These are phyloP conservation scores for Nipponacmea schrenckii DNA, from an alignment of 2,888 invertebrate species.

Conservation along the genomic window DNA sequence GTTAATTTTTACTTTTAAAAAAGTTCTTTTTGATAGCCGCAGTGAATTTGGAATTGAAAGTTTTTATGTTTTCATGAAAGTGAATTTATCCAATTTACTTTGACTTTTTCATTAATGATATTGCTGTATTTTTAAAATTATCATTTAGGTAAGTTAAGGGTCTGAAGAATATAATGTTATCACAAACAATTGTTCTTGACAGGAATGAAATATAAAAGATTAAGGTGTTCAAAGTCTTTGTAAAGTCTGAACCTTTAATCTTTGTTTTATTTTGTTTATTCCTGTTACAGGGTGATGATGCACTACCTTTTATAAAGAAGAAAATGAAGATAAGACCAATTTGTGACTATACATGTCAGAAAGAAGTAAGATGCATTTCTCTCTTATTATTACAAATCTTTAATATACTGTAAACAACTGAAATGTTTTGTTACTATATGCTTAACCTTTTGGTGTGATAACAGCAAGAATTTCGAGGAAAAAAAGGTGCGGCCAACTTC, in stretches of 20 bases:
- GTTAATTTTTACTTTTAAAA: neutral
- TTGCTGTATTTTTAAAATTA: neutral
- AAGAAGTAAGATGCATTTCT: conserved; percentile 1
- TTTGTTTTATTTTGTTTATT: neutral
- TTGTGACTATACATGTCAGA: neutral
- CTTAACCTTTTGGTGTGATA: neutral
- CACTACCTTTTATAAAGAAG: conserved; percentile 3
- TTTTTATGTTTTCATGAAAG: neutral
- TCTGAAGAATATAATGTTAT: neutral
- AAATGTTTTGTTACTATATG: conserved; percentile 1
- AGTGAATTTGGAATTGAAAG: neutral
- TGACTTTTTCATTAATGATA: neutral
- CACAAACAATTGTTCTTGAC: conserved; percentile 6
- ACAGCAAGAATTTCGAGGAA: conserved; percentile 1
- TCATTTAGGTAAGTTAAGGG: neutral
- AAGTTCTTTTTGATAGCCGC: conserved; percentile 1
- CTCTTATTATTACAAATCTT: neutral
- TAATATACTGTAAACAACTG: conserved; percentile 3
- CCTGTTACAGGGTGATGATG: conserved; percentile 8
- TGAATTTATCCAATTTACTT: neutral
- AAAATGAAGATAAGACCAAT: conserved; percentile 7
- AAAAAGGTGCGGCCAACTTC: conserved; percentile 3
- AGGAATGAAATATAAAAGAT: conserved; percentile 8
- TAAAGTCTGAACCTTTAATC: neutral
- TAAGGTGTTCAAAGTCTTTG: neutral